Base-by-base conservation (phyloP, 2,797 vertebrate species). In the Fistularia commersonii region DNA sequence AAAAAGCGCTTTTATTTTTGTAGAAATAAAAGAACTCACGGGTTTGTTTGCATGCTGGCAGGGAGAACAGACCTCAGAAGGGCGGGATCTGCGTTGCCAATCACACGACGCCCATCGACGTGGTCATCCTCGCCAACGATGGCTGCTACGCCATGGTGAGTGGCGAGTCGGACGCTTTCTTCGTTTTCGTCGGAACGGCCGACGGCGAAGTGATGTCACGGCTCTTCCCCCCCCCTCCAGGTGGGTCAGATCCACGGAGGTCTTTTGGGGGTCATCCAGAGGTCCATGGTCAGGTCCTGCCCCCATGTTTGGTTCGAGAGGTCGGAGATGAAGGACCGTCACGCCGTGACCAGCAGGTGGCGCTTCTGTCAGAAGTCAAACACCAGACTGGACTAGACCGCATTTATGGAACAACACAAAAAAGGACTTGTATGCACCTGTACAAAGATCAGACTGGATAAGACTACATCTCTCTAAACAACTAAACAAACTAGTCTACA, bases 21-120 rank as follows among this genome's bases (percentile, higher is more conserved):
- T n/a, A n/a, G n/a, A n/a, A n/a, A n/a, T n/a, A n/a, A n/a, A n/a
- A n/a, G n/a, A n/a, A n/a, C n/a, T n/a, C n/a, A n/a, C n/a, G n/a
- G n/a, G n/a, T n/a, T n/a, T n/a, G n/a, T n/a, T n/a, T n/a, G n/a
- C n/a, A n/a, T n/a, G n/a, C n/a, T n/a, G 71, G 11, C 88, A 99
- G 97, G 84, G 91, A 97, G 79, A 95, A 98, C 81, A 91, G 80
- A 69, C 97, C 97, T 1, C 82, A 85, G 81, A 98, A 95, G 69
- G 97, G 97, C 77, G 96, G 96, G 34, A 95, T 99, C 73, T 99
- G 97, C 69, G 96, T 99, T 8, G 96, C 97, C 77, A 99, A 99
- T 81, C 97, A 99, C 74, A 99, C 97, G 0, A 90, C 90, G 9
- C 97, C 97, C 0, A 98, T 99, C 11, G 97, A 99, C 53, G 89